Evolutionary conservation across 2,113 vertebrate genomes (phyloP), one percentile per base, ranked within the genome.

Genomic region (Columbina picui): DNA sequence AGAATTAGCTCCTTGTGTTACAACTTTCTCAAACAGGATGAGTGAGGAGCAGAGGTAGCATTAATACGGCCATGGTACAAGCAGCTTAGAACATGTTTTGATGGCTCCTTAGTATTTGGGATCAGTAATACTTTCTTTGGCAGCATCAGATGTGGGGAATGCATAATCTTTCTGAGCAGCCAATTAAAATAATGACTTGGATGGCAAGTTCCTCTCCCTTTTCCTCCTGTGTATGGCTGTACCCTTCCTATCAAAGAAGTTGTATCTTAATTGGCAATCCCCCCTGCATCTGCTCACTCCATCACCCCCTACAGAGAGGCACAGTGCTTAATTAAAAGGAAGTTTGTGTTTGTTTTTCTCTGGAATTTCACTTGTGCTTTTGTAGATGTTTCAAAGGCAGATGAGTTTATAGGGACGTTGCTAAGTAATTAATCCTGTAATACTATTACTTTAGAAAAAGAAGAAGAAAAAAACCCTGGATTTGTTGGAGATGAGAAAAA

Each of bases 121-220:
- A 96, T 93, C 86, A 75, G 80, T 92, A 78, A 56, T 95, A 60
- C 84, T 76, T 74, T 64, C 83, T 91, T 80, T 95, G 93, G 81
- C 87, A 95, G 78, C 88, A 71, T 96, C 36, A 64, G n/a, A 89
- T 93, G 41, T 61, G 76, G 83, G 84, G 83, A 97, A 95, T 84
- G 82, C 61, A 93, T 77, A 84, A 79, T 96, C 65, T 83, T 82
- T 94, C 93, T 88, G 82, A 96, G 90, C 77, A 97, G 61, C 89
- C 92, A 97, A 96, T 98, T 98, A 98, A 97, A 97, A 92, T 87
- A 96, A 97, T 92, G 92, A 89, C 96, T 97, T 70, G 70, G 82
- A 89, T 93, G 79, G 93, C 75, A 79, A 88, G 79, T 95, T 97
- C 77, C 71, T 94, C 91, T 96, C 74, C 75, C 90, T 91, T 85